A percentile compares a stretch with the other conserved stretches of the same genome.
Conservation (phyloP, 2,113 vertebrate species). For the Tiliqua scincoides region DNA sequence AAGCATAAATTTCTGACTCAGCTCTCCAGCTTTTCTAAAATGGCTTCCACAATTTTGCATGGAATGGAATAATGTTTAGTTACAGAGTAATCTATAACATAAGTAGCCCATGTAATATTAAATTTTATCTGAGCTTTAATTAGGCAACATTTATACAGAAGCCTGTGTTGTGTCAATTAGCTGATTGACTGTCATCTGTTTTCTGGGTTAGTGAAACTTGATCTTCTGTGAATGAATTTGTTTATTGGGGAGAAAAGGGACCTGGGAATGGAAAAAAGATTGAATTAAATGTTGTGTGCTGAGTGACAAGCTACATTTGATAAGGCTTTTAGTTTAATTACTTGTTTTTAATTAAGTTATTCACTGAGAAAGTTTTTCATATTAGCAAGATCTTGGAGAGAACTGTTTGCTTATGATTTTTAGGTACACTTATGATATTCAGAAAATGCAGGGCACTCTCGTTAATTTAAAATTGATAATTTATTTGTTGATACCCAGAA, state of each 20-base stretch:
- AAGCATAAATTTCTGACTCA: not conserved
- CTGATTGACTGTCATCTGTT: conserved; percentile 90
- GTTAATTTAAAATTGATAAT: conserved; percentile 64
- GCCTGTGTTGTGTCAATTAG: conserved; percentile 93
- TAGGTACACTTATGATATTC: conserved; percentile 12
- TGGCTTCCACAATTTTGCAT: not conserved
- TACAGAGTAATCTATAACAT: conserved; percentile 69
- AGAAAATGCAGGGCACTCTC: not conserved
- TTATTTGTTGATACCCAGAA: conserved; percentile 20
- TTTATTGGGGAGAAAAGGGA: conserved; percentile 80
- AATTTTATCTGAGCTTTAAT: conserved; percentile 80
- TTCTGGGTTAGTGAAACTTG: conserved; percentile 83
- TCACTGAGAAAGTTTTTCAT: conserved; percentile 82
- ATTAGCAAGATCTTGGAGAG: conserved; percentile 62
- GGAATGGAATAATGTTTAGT: conserved; percentile 51
- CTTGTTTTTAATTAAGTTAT: conserved; percentile 90
- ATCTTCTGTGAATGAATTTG: conserved; percentile 87
- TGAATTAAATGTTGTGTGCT: conserved; percentile 87
- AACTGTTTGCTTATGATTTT: conserved; percentile 53
- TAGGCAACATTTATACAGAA: conserved; percentile 75
- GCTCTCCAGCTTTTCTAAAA: not conserved
- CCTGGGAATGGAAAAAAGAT: conserved; percentile 81
- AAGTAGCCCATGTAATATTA: conserved; percentile 75
- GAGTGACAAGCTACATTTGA: conserved; percentile 87
- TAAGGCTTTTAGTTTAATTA: conserved; percentile 97